These are phyloP conservation scores for Lepeophtheirus nordmannii DNA, from an alignment of 2,888 invertebrate species.

Conservation along the genomic window DNA sequence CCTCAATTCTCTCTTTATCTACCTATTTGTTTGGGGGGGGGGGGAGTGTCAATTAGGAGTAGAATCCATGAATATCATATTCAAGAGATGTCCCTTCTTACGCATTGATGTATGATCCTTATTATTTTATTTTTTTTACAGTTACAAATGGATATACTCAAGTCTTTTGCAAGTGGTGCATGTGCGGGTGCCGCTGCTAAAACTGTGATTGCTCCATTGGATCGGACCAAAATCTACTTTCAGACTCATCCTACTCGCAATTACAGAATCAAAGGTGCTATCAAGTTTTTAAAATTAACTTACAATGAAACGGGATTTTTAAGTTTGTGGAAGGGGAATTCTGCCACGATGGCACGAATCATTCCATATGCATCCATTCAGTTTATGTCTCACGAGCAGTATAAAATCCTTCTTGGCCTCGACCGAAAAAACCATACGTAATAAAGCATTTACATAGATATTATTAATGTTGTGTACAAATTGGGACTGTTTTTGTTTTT, in stretches of 20 bases:
- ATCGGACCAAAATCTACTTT: conserved; percentile 35
- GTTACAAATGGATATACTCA: conserved; percentile 38
- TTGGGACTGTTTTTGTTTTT: too few species aligned
- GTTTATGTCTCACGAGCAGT: conserved; percentile 94
- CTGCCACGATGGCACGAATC: conserved; percentile 92
- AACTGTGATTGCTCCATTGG: conserved; percentile 88
- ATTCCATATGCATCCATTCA: conserved; percentile 94
- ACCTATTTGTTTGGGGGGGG: too few species aligned
- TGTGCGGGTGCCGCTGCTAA: conserved; percentile 87
- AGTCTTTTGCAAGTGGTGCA: conserved; percentile 78
- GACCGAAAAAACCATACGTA: conserved; percentile 32
- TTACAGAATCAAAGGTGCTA: conserved; percentile 17
- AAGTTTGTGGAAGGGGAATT: conserved; percentile 91
- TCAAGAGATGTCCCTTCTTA: too few species aligned
- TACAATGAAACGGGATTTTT: conserved; percentile 59
- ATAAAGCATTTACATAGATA: background rate
- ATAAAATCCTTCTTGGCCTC: conserved; percentile 64
- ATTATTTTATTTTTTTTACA: too few species aligned
- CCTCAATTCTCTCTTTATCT: too few species aligned
- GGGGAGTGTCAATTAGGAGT: too few species aligned
- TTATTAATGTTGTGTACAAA: conserved; percentile 28
- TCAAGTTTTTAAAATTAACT: conserved; percentile 4
- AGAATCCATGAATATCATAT: too few species aligned
- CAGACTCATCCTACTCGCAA: conserved; percentile 17
- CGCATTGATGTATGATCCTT: too few species aligned